These are phyloP conservation scores for Albula goreensis DNA, from an alignment of 2,113 vertebrate genomes.

Conservation along the genomic window DNA sequence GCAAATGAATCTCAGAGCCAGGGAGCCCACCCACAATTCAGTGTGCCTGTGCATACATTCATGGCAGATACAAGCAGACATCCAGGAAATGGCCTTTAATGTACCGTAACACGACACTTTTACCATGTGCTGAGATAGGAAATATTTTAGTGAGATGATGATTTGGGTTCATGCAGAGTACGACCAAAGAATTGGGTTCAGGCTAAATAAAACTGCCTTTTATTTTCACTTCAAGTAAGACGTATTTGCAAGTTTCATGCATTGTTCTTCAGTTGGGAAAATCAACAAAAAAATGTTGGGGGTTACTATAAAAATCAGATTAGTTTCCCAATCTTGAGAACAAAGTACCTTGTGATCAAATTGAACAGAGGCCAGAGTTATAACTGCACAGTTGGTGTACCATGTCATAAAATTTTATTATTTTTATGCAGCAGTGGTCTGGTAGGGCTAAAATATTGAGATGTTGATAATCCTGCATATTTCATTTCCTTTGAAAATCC, in stretches of 20 bases:
- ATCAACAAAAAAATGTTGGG: too few relatives aligned
- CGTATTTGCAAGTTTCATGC: too few relatives aligned
- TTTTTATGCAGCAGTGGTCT: not conserved
- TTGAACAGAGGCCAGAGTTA: not conserved
- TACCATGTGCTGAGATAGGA: not conserved
- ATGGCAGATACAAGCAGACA: not conserved
- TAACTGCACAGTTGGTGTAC: not conserved
- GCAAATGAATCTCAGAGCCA: slow-evolving; percentile 5
- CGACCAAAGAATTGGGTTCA: too few relatives aligned
- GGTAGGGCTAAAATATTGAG: not conserved
- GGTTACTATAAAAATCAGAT: too few relatives aligned
- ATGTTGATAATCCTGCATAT: not conserved
- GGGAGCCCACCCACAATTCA: not conserved
- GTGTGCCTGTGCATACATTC: not conserved
- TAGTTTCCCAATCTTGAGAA: too few relatives aligned
- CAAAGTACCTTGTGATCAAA: too few relatives aligned
- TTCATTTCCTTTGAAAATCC: not conserved
- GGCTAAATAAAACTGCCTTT: too few relatives aligned
- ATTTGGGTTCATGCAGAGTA: not conserved
- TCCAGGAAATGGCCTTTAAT: not conserved
- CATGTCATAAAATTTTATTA: not conserved
- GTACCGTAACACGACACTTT: not conserved
- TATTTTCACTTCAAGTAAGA: too few relatives aligned
- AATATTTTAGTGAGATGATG: not conserved
- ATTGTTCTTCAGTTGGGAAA: too few relatives aligned